Evolutionary conservation across 1,140 invertebrate species (phyloP).

Genomic region (Tribolium madens): DNA sequence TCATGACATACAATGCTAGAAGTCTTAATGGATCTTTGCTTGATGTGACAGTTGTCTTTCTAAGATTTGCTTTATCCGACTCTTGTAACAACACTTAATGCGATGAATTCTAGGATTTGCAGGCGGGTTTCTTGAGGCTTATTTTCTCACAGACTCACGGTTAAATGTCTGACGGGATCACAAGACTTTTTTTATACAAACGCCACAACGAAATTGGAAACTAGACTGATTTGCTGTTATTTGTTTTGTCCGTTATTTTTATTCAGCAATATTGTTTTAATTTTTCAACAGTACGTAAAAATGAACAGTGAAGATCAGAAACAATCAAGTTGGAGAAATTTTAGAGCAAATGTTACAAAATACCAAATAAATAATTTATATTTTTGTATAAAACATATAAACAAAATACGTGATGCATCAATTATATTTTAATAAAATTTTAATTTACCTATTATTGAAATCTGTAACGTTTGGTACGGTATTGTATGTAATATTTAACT

Average conservation of each 20-base stretch:
- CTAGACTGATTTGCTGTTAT: neutral
- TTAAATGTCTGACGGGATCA: constrained; percentile 42
- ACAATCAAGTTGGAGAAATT: neutral
- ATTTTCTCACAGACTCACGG: constrained; percentile 32
- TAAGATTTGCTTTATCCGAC: constrained; percentile 54
- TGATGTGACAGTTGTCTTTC: constrained; percentile 58
- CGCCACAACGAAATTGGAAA: constrained; percentile 19
- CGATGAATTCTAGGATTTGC: constrained; percentile 52
- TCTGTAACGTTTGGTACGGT: too few species aligned
- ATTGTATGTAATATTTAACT: too few species aligned
- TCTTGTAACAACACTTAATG: constrained; percentile 53
- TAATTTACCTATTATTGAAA: too few species aligned
- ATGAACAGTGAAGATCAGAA: neutral
- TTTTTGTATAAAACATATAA: too few species aligned
- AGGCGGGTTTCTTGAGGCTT: constrained; percentile 38
- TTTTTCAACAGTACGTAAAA: neutral
- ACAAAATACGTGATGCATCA: too few species aligned
- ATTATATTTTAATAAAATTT: too few species aligned
- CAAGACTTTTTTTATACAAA: constrained; percentile 20
- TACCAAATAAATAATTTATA: constrained; percentile 5
- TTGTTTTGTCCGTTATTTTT: neutral
- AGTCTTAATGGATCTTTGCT: constrained; percentile 54
- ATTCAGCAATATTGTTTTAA: constrained; percentile 15
- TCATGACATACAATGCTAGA: constrained; percentile 53
- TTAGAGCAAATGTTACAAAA: neutral